phyloP scores from a whole-genome alignment of 2,113 vertebrate genomes.

The Pseudopipra pipra region DNA sequence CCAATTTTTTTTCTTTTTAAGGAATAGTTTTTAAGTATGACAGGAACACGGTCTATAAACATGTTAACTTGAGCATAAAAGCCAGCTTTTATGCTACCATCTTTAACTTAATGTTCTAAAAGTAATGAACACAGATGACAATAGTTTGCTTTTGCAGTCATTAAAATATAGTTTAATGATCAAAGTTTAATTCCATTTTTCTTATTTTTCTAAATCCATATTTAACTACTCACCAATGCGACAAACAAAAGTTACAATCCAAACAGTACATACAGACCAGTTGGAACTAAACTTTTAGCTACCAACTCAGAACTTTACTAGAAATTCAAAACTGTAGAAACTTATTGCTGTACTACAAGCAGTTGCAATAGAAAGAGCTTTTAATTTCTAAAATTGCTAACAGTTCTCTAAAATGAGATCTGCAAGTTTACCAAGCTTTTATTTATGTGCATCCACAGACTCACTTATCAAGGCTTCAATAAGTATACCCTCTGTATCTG shows the following conservation, averaged over 20 bases:
- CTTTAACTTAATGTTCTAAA: not conserved
- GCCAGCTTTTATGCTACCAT: not conserved
- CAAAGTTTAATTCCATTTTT: not conserved
- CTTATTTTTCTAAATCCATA: not conserved
- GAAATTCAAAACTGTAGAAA: conserved; percentile 48
- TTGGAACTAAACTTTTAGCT: conserved; percentile 32
- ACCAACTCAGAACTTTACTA: conserved; percentile 36
- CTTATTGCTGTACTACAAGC: not conserved
- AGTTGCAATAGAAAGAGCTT: conserved; percentile 42
- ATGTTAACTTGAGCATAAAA: not conserved
- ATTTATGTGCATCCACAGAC: not conserved
- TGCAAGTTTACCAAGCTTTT: not conserved
- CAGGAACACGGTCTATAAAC: not conserved
- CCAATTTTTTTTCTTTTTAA: not conserved
- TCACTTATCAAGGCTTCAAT: not conserved
- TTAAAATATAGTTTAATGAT: conserved; percentile 4
- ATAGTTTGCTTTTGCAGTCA: not conserved
- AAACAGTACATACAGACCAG: conserved; percentile 4
- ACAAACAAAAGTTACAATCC: conserved; percentile 19
- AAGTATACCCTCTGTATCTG: not conserved
- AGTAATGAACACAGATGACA: not conserved
- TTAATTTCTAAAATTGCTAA: not conserved
- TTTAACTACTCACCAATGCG: not conserved
- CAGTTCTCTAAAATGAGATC: conserved; percentile 40
- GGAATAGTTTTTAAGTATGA: not conserved